Base-by-base conservation (phyloP, 2,888 invertebrate genomes). In the Lysandra bellargus region DNA sequence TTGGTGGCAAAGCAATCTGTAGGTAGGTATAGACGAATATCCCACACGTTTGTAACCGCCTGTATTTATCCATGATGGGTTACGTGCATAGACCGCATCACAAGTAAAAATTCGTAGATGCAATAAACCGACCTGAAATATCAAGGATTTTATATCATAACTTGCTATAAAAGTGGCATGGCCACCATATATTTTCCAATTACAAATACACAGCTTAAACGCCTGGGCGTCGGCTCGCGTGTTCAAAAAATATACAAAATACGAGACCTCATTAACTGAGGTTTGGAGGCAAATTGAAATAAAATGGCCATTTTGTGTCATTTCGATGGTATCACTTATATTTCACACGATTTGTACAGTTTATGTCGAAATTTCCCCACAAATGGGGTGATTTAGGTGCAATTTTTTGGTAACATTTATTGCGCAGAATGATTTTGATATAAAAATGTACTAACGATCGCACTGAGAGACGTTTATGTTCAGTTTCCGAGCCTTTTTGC, bases 251-350 rank as follows among this genome's bases (percentile, higher is more conserved):
- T 75, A 79, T 75, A 79, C 64, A 76, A 75, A 79, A 79, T 64
- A 75, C 53, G 53, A 85, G 87, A 87, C 86, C 91, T 92, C 88
- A 92, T 93, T 93, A 92, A 88, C 85, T 84, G 82, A 85, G 89
- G 90, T 88, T 90, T 90, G 85, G 80, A 84, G 81, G 83, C 84
- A 86, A 88, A 88, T 84, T 84, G 79, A 85, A 83, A 85, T 83
- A 83, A 76, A 78, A 78, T 57, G 82, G 64, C 80, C 79, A 76
- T 91, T 90, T 81, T 85, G 82, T 75, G 75, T 79, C 61, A 75
- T 44, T 60, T 30, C 37, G 74, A 75, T 75, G 74, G 57, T 79
- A 74, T 79, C 74, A 44, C 61, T 75, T 73, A 44, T 78, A 57
- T 57, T 78, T 78, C 57, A 78, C 57, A 69, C 78, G 57, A 72